phyloP scores from a whole-genome alignment of 2,113 vertebrate genomes.

The Micromys minutus region DNA sequence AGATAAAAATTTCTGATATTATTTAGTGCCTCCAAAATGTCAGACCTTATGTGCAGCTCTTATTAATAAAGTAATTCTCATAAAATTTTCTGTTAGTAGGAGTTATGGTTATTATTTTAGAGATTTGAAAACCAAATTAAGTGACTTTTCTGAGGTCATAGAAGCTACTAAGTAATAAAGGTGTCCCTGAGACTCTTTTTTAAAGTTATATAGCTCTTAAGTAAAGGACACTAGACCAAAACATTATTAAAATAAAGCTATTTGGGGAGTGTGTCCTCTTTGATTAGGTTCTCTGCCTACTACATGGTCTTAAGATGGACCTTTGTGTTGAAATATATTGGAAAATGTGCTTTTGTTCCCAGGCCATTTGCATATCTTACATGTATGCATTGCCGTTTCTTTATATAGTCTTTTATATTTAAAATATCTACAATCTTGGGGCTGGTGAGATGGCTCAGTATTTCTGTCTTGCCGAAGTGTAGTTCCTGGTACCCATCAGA shows the following conservation, averaged over 20 bases:
- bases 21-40: not conserved
- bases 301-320: not conserved
- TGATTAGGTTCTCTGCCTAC: not conserved
- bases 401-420: not conserved
- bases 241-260: not conserved
- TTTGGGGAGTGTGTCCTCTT: not conserved
- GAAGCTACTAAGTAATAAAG: conserved; percentile 29
- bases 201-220: not conserved
- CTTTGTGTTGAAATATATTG: conserved; percentile 45
- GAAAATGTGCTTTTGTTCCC: not conserved
- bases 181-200: not conserved
- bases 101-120: not conserved
- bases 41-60: not conserved
- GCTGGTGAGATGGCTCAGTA: not conserved
- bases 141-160: conserved; percentile 46
- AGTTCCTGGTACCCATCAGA: not conserved
- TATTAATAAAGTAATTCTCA: not conserved
- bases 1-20: not conserved
- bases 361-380: not conserved
- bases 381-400: not conserved
- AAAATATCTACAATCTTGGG: not conserved
- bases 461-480: not conserved
- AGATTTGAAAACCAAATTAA: not conserved
- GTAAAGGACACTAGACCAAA: not conserved
- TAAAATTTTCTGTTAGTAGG: conserved; percentile 1